A percentile compares a stretch with the other conserved stretches of the same genome.
Evolutionary conservation across 2,888 invertebrate species (phyloP).

Genomic region (Agrotis exclamationis): DNA sequence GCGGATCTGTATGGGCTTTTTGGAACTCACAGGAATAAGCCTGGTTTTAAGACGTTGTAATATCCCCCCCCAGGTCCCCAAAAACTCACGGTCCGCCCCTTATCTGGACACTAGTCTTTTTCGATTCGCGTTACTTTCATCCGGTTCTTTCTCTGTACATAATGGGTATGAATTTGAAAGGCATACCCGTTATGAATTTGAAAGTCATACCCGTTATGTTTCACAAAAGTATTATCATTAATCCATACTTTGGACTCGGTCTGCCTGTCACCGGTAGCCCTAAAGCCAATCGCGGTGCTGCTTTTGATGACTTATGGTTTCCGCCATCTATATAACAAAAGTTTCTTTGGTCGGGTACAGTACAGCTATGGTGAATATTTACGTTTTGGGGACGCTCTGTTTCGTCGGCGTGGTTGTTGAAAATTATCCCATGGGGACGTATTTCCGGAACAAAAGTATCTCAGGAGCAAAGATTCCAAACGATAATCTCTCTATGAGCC

Average conservation of each 20-base stretch:
- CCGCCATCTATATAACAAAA: slow-evolving; percentile 19
- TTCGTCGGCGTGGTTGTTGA: too few relatives aligned
- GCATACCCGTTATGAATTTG: too few relatives aligned
- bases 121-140: background rate
- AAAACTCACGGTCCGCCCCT: too few relatives aligned
- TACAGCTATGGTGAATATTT: background rate
- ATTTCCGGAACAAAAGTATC: too few relatives aligned
- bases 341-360: background rate
- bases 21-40: too few relatives aligned
- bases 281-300: background rate
- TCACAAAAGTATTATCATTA: slow-evolving; percentile 3
- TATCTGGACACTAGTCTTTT: background rate
- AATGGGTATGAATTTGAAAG: too few relatives aligned
- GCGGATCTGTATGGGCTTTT: too few relatives aligned
- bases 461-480: too few relatives aligned
- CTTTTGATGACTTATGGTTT: background rate
- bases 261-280: background rate
- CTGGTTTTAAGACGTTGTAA: too few relatives aligned
- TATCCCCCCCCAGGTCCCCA: too few relatives aligned
- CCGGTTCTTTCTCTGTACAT: slow-evolving; percentile 1
- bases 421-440: too few relatives aligned
- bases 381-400: background rate
- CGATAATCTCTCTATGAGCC: too few relatives aligned
- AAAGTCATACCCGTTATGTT: slow-evolving; percentile 4
- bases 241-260: slow-evolving; percentile 11